A percentile compares a stretch with the other conserved stretches of the same genome.
These are phyloP conservation scores for Clytia hemisphaerica DNA, from an alignment of 30 jellyfish, hydroid and myxozoan genomes.

Conservation along the genomic window DNA sequence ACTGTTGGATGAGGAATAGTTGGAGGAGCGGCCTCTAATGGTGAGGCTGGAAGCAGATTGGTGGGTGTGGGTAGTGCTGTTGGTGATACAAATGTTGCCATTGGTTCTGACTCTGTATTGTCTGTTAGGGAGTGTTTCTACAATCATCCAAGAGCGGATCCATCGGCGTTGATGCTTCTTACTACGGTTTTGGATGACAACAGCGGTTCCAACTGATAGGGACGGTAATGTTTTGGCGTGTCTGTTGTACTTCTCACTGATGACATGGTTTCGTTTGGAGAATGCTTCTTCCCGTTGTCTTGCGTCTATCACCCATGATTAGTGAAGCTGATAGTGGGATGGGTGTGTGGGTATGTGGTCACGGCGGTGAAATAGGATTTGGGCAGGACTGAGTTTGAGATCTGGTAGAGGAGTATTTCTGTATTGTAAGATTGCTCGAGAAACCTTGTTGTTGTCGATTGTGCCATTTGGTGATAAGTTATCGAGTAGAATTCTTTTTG, in stretches of 20 bases:
- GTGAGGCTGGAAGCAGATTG: too few species aligned
- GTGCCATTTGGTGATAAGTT: neutral
- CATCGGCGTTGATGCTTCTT: neutral
- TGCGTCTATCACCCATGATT: too few species aligned
- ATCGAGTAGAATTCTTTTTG: neutral
- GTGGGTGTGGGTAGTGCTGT: neutral
- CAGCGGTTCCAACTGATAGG: neutral
- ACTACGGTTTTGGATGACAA: neutral
- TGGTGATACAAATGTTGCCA: neutral
- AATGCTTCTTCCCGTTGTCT: neutral
- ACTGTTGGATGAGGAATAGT: too few species aligned
- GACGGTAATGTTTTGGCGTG: neutral
- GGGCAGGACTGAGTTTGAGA: neutral
- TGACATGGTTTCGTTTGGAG: too few species aligned
- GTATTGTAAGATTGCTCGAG: neutral
- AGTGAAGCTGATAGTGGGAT: too few species aligned
- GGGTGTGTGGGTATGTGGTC: too few species aligned
- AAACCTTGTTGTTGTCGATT: neutral
- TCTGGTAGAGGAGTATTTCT: slow-evolving; percentile 1
- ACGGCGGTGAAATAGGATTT: neutral
- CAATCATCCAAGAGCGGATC: neutral
- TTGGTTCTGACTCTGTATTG: neutral
- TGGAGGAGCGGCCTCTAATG: too few species aligned
- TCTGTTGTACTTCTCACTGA: neutral
- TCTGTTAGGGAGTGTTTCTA: too few species aligned